Conservation (phyloP, 1,140 invertebrate genomes). For the Platorchestia sp. region DNA sequence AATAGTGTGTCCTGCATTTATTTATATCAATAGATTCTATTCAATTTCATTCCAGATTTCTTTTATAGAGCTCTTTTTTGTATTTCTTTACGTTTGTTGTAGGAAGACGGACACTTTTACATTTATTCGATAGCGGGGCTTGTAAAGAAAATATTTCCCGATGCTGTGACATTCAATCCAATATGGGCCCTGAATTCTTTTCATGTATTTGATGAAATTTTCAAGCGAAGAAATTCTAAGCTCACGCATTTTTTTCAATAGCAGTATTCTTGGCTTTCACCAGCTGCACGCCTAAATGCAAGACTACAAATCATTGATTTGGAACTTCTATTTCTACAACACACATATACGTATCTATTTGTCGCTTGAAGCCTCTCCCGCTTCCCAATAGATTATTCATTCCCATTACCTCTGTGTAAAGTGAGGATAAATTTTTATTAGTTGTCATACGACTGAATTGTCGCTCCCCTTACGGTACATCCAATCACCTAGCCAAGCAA, state of each 20-base stretch:
- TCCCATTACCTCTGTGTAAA: not conserved
- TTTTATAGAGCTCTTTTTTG: too few species aligned
- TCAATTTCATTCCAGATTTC: too few species aligned
- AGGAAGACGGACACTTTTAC: too few species aligned
- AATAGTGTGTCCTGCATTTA: not conserved
- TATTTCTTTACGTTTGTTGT: too few species aligned
- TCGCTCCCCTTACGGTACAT: not conserved
- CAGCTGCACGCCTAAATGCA: too few species aligned
- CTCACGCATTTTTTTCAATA: too few species aligned
- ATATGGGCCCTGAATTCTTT: not conserved
- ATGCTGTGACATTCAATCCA: not conserved
- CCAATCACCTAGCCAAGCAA: not conserved
- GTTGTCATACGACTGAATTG: not conserved
- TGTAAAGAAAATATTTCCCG: not conserved
- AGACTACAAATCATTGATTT: too few species aligned
- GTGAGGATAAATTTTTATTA: not conserved
- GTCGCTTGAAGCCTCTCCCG: not conserved
- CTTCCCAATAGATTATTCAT: not conserved
- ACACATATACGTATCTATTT: not conserved
- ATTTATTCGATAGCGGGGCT: not conserved
- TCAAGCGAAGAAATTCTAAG: too few species aligned
- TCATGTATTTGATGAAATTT: not conserved
- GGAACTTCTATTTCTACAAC: not conserved
- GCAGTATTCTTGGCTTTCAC: too few species aligned
- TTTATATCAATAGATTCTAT: not conserved